These are phyloP conservation scores for Orchestia grillus DNA, from an alignment of 1,140 invertebrate species.

Conservation along the genomic window DNA sequence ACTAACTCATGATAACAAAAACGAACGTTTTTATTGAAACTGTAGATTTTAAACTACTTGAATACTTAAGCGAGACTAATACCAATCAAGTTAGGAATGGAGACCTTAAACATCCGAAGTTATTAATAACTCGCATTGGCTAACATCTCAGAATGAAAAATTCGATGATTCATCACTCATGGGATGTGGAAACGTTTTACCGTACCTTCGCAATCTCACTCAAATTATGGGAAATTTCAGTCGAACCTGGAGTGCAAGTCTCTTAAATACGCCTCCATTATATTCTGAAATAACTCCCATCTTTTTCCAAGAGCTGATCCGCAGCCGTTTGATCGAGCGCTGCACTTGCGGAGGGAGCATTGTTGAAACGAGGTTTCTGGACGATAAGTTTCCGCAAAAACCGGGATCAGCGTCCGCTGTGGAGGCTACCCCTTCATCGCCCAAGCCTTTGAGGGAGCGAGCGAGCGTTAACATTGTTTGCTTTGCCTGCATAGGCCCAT, in stretches of 20 bases:
- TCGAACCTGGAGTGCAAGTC: neutral
- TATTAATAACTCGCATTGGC: neutral
- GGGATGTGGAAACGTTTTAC: neutral
- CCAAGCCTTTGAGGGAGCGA: neutral
- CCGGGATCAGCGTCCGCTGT: neutral
- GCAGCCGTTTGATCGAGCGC: no score
- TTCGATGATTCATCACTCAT: neutral
- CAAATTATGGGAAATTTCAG: neutral
- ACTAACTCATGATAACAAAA: no score
- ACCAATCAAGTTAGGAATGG: neutral
- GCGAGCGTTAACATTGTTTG: conserved; percentile 6
- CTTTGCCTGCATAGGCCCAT: neutral
- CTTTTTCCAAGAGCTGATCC: neutral
- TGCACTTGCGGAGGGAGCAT: neutral
- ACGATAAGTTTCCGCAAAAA: conserved; percentile 21
- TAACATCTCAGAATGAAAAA: neutral
- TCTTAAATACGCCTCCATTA: neutral
- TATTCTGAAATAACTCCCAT: neutral
- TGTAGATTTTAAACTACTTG: neutral
- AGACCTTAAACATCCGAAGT: neutral
- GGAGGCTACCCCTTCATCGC: neutral
- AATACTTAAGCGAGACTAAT: neutral
- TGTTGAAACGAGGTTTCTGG: neutral
- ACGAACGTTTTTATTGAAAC: neutral
- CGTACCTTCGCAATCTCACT: neutral